Evolutionary conservation across 1,140 invertebrate species (phyloP).

Genomic region (Drosophila erecta): DNA sequence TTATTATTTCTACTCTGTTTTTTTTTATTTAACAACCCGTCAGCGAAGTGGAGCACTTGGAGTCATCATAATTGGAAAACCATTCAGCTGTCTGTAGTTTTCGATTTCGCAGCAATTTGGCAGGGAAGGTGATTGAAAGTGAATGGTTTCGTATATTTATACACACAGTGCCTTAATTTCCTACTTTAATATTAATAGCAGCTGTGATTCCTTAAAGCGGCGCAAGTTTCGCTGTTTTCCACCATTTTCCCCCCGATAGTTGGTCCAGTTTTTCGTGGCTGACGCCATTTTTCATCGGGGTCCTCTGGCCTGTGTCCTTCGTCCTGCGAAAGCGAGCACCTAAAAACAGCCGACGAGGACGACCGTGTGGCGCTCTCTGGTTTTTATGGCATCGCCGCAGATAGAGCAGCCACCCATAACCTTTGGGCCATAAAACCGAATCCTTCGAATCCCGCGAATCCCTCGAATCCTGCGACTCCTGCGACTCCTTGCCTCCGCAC

Average conservation of each 20-base stretch:
- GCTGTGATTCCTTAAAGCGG: slow-evolving; percentile 14
- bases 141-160: neutral
- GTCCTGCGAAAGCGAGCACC: slow-evolving; percentile 44
- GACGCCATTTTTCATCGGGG: slow-evolving; percentile 74
- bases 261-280: slow-evolving; percentile 58
- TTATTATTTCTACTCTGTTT: slow-evolving; percentile 22
- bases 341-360: slow-evolving; percentile 67
- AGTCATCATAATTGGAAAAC: slow-evolving; percentile 45
- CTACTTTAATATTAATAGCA: neutral
- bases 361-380: slow-evolving; percentile 69
- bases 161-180: too few relatives aligned
- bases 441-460: slow-evolving; percentile 40
- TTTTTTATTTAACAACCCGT: slow-evolving; percentile 58
- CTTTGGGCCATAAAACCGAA: slow-evolving; percentile 75
- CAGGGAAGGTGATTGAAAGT: neutral
- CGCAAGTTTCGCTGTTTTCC: neutral
- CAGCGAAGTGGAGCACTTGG: slow-evolving; percentile 68
- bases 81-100: neutral
- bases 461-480: neutral
- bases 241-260: neutral
- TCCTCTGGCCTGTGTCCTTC: slow-evolving; percentile 2
- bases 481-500: neutral
- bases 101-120: neutral
- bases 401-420: slow-evolving; percentile 47
- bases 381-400: slow-evolving; percentile 62